These are phyloP conservation scores for Synergus umbraculus DNA, from an alignment of 2,888 invertebrate species.

Conservation along the genomic window DNA sequence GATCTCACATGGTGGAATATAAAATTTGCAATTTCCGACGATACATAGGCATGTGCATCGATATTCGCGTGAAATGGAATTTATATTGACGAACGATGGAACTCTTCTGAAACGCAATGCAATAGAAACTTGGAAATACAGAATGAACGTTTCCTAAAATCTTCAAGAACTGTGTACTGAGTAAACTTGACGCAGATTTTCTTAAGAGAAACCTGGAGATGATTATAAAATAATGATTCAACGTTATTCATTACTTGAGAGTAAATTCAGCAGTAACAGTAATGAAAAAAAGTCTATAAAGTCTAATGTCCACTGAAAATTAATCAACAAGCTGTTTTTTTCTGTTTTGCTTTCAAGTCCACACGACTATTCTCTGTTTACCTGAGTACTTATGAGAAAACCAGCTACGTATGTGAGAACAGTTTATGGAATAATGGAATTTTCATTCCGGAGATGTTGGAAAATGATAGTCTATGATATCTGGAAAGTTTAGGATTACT, in stretches of 20 bases:
- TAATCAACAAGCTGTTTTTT: background rate
- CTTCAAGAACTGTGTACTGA: background rate
- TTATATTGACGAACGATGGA: background rate
- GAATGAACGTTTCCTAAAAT: background rate
- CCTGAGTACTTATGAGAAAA: background rate
- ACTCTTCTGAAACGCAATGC: background rate
- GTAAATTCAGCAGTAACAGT: background rate
- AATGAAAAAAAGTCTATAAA: background rate
- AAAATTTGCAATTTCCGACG: background rate
- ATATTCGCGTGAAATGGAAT: background rate
- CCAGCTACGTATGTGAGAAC: background rate
- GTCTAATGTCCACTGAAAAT: background rate
- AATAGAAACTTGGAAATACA: background rate
- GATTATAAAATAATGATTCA: background rate
- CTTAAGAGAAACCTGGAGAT: no score
- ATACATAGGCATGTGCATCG: background rate
- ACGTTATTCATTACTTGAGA: background rate
- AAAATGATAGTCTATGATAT: background rate
- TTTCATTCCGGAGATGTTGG: background rate
- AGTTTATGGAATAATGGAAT: background rate
- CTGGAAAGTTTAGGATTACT: background rate
- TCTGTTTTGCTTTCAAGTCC: background rate
- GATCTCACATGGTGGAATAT: background rate
- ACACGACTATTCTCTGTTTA: background rate
- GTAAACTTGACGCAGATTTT: no score